These are phyloP conservation scores for Nasonia oneida DNA, from an alignment of 2,888 invertebrate species.

Conservation along the genomic window DNA sequence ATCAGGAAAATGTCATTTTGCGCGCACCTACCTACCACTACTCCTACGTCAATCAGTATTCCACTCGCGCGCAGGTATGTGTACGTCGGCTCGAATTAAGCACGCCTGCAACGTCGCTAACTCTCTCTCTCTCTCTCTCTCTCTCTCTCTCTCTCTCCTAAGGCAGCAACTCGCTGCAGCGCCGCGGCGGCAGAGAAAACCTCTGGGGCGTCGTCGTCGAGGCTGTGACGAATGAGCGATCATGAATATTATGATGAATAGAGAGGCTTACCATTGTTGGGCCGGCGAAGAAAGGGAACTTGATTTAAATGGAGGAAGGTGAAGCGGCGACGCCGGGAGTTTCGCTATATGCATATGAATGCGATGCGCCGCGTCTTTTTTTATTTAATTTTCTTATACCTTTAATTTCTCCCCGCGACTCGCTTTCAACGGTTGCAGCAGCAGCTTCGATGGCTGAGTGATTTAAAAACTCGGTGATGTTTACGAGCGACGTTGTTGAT, in stretches of 20 bases:
- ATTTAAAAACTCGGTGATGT: constrained; percentile 54
- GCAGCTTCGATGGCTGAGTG: constrained; percentile 49
- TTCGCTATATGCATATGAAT: constrained; percentile 54
- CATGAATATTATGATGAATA: constrained; percentile 63
- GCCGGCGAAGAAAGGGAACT: constrained; percentile 53
- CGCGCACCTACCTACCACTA: background rate
- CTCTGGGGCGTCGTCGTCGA: constrained; percentile 24
- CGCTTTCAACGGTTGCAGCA: background rate
- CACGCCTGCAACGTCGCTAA: constrained; percentile 40
- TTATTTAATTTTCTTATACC: background rate
- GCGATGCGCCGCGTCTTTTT: background rate
- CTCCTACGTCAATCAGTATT: constrained; percentile 55
- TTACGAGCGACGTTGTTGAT: constrained; percentile 14
- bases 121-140: background rate
- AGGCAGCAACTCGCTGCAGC: background rate
- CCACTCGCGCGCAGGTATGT: constrained; percentile 13
- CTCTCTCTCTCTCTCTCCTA: background rate
- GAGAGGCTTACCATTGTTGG: constrained; percentile 53
- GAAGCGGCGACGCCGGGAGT: constrained; percentile 9
- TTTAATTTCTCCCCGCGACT: background rate
- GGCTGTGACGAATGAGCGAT: constrained; percentile 56
- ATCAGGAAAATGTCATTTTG: constrained; percentile 56
- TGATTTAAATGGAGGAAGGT: constrained; percentile 58
- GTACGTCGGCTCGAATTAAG: constrained; percentile 49
- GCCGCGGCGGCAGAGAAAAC: constrained; percentile 18